Evolutionary conservation across 1,140 invertebrate species (phyloP).

Genomic region (Bathynomus jamesi): DNA sequence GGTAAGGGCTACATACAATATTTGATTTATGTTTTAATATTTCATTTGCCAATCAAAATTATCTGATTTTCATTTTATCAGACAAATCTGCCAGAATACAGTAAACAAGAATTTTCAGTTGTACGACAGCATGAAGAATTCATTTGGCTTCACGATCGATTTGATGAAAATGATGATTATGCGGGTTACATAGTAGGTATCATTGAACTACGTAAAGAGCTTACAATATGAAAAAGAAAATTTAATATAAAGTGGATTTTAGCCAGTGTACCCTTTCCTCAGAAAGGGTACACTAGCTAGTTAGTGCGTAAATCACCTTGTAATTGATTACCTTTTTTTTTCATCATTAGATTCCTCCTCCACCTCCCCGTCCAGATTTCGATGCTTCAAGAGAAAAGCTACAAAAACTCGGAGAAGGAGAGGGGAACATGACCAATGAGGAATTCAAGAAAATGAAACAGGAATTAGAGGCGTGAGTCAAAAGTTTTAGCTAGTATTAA

Average conservation of each 20-base stretch:
- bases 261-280: too few species aligned
- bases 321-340: too few species aligned
- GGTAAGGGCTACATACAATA: too few species aligned
- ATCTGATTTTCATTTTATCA: conserved; percentile 46
- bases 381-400: conserved; percentile 97
- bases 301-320: too few species aligned
- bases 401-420: conserved; percentile 93
- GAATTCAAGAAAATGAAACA: conserved; percentile 99
- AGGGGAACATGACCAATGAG: conserved; percentile 96
- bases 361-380: conserved; percentile 95
- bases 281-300: too few species aligned
- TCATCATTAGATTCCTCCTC: conserved; percentile 83
- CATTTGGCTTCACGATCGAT: conserved; percentile 95
- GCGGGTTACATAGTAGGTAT: conserved; percentile 93
- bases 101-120: conserved; percentile 88
- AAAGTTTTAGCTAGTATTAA: conserved; percentile 40
- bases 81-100: conserved; percentile 84
- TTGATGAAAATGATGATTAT: conserved; percentile 96
- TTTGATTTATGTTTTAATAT: too few species aligned
- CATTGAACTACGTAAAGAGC: too few species aligned
- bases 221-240: too few species aligned
- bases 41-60: too few species aligned
- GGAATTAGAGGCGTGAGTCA: conserved; percentile 74
- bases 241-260: too few species aligned
- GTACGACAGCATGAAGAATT: conserved; percentile 99